Base-by-base conservation (phyloP, 2,888 invertebrate genomes). In the Lithophane leautieri region DNA sequence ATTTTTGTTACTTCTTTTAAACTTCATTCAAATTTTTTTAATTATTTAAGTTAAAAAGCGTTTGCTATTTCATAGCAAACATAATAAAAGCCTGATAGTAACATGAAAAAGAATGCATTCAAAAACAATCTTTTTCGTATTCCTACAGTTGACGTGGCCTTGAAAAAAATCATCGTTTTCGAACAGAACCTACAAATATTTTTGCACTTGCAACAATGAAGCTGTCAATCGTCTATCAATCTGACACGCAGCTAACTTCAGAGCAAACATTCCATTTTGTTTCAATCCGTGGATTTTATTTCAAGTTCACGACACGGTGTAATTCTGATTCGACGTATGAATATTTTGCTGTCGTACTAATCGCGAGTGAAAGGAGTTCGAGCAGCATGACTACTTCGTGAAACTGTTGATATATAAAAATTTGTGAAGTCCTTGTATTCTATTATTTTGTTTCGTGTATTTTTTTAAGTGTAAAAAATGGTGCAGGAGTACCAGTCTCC, bases 401-500 rank as follows among this genome's bases (percentile, higher is more conserved):
- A 94, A 89, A 90, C 88, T 89, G 63, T 88, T 82, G 83, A 83
- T 83, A 83, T 84, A 85, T 79, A 86, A 91, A 82, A 91, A 90
- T 92, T 93, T 90, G 86, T 83, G 82, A 85, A 89, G 92, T 94
- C 93, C 91, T 91, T 91, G 88, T 90, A 90, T 91, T 91, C 88
- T 91, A 93, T 91, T 91, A 86, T 87, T 89, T 91, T 89, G 85
- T 88, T 86, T 89, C 81, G 83, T 90, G 91, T 90, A 88, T 91
- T 89, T 91, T 91, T 88, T 81, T 66, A 84, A 73, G 79, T 86
- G 89, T 91, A 91, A 97, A 94, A 87, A 93, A 99, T 99, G 99
- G 99, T 99, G 92, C 99, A 99, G 96, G 98, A 99, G 94, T 99
- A 99, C 96, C 98, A 98, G 94, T 98, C 99, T 85, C 99, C 99